Evolutionary conservation across 2,888 invertebrate species (phyloP), one percentile per base, ranked within the genome.

Genomic region (Hermodice carunculata): DNA sequence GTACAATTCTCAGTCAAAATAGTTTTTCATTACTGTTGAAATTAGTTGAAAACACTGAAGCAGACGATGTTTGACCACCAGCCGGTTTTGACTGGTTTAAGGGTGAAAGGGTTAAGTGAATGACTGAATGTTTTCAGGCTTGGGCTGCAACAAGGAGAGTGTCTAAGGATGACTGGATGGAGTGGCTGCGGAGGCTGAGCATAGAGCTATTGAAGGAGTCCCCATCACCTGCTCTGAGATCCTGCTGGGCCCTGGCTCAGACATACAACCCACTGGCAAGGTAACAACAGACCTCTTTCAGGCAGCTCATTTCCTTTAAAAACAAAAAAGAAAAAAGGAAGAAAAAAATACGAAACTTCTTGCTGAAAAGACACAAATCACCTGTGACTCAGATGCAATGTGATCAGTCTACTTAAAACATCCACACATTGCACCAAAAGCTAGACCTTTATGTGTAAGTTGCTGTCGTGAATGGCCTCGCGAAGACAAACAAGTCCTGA

Each of bases 151-250:
- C 40, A 14, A 46, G 95, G 59, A 90, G 96, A 66, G 96, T 97
- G 0, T 96, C 96, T 0, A 96, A 96, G 85, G 98, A 99, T 78
- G 99, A 99, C 86, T 99, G 99, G 99, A 89, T 97, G 51, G 98
- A 98, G 85, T 99, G 98, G 99, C 87, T 98, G 56, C 89, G 95
- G 46, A 90, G 95, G 46, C 89, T 99, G 64, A 95, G 96, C 66
- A 94, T 96, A 70, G 97, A 96, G 57, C 88, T 99, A 32, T 89
- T 99, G 8, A 96, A 96, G 74, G 96, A 97, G 82, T 97, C 97
- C 0, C 96, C 97, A 1, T 96, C 96, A 34, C 96, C 97, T 5
- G 96, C 98, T 0, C 87, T 99, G 28, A 90, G 96, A 70, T 96
- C 98, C 1, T 98, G 98, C 80, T 91, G 94, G 81, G 80, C 81